Base-by-base conservation (phyloP, 2,888 invertebrate genomes). In the Mythimna albipuncta region DNA sequence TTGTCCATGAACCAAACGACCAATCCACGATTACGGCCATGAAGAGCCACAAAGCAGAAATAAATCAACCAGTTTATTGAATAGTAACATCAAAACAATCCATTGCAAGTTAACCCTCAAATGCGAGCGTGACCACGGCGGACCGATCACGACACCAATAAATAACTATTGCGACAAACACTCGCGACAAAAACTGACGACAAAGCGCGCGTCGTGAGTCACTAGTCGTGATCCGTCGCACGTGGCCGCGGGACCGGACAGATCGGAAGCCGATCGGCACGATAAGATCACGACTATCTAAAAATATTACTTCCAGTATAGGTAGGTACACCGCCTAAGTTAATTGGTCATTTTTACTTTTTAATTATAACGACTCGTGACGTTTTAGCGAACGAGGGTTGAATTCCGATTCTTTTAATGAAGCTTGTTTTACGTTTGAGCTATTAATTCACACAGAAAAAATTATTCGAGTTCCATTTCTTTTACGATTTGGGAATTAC, bases 91-190 rank as follows among this genome's bases (percentile, higher is more conserved):
- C 76, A 75, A 74, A 85, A 81, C 85, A 85, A 81, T 84, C 78
- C 79, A 62, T 75, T 76, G 81, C 52, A 78, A 78, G 84, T 82
- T 82, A 85, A 86, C 84, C 81, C 72, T 79, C 72, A 77, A 84
- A 82, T 50, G 83, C 80, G 76, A 77, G 77, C 86, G 75, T 77
- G 85, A 79, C 79, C 78, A 79, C 85, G 75, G 73, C 73, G 74
- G 77, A 69, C 81, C 83, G 81, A 78, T 84, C 87, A 86, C 87
- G 86, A 85, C 77, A 78, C 77, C 71, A 78, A 83, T 86, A 84
- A 86, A 86, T 87, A 87, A 86, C 81, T 73, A 83, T 84, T 84
- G 85, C 83, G 85, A 86, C 85, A 86, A 85, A 86, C 82, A 86
- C n/a, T 52, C n/a, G 50, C 50, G 50, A 52, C 85, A 86, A 86